Conservation (phyloP, 2,113 vertebrate species). For the Stomatorhinus ivindoensis region DNA sequence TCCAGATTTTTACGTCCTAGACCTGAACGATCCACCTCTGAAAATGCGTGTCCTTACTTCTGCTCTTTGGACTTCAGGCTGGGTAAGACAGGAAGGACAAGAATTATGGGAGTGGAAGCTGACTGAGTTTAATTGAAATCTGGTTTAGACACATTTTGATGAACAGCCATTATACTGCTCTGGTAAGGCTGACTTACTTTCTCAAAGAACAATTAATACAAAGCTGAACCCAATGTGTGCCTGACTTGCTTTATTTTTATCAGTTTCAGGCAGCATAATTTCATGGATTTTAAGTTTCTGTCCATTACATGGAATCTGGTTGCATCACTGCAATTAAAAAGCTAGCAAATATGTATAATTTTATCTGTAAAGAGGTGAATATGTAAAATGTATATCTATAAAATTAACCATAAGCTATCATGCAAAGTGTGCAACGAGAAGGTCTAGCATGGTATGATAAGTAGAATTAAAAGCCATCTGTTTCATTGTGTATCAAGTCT, state of each 20-base stretch:
- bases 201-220: background rate
- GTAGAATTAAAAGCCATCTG: constrained; percentile 15
- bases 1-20: background rate
- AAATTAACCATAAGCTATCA: background rate
- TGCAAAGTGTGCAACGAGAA: constrained; percentile 5
- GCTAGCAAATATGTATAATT: constrained; percentile 13
- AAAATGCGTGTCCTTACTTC: background rate
- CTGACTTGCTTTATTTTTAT: background rate
- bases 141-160: background rate
- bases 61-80: background rate
- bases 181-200: background rate
- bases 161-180: background rate
- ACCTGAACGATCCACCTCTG: background rate
- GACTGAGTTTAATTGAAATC: background rate
- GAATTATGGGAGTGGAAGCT: background rate
- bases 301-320: background rate
- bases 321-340: background rate
- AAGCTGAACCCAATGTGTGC: constrained; percentile 5
- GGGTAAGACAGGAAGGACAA: background rate
- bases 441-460: constrained; percentile 8
- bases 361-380: constrained; percentile 13
- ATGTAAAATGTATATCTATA: constrained; percentile 2
- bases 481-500: constrained; percentile 5
- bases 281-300: background rate
- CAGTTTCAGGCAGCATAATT: background rate